Percentiles rank a stretch among this genome's conserved stretches.
Evolutionary conservation across 2,113 vertebrate genomes (phyloP).

Genomic region (Onychorhynchus coronatus): DNA sequence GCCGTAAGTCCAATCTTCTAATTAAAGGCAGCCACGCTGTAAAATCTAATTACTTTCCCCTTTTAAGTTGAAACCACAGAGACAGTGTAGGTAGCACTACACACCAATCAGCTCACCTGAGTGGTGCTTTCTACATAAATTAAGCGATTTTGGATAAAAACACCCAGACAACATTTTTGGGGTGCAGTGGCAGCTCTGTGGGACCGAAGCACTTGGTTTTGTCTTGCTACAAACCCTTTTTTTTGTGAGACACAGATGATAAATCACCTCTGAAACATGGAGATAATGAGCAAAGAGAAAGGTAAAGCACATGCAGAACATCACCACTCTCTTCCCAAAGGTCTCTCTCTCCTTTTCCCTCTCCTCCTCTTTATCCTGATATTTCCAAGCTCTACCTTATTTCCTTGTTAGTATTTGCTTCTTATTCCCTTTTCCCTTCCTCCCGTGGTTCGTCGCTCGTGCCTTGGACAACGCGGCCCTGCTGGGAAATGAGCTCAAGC

Average conservation of each 20-base stretch:
- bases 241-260: not conserved
- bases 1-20: not conserved
- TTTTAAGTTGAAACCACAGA: not conserved
- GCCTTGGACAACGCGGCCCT: rapidly evolving
- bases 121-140: not conserved
- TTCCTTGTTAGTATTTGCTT: not conserved
- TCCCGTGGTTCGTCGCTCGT: rapidly evolving
- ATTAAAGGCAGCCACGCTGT: not conserved
- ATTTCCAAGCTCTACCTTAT: not conserved
- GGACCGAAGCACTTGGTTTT: not conserved
- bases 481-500: not conserved
- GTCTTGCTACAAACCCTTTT: not conserved
- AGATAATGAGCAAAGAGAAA: not conserved
- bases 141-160: not conserved
- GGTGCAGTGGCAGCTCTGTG: not conserved
- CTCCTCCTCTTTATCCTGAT: not conserved
- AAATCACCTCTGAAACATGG: not conserved
- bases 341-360: not conserved
- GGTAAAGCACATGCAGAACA: rapidly evolving
- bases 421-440: not conserved
- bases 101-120: not conserved
- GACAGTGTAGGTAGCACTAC: rapidly evolving
- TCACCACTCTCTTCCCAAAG: not conserved
- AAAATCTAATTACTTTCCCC: not conserved
- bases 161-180: not conserved